These are phyloP conservation scores for Sporophila hypoxantha DNA, from an alignment of 2,113 vertebrate genomes.

Conservation along the genomic window DNA sequence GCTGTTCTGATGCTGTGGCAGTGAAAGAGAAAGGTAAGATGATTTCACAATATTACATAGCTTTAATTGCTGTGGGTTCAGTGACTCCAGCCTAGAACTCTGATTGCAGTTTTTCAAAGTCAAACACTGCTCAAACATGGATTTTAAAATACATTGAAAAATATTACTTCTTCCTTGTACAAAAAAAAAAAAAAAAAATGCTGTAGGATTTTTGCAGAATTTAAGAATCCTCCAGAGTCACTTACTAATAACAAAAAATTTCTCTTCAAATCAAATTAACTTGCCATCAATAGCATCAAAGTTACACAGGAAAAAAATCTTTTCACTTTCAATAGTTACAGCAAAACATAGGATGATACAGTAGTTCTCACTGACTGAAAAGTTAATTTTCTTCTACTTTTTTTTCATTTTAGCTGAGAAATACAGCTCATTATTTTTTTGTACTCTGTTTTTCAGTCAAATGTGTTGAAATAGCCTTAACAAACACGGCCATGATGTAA, in stretches of 20 bases:
- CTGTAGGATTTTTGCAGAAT: not conserved
- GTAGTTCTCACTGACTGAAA: not conserved
- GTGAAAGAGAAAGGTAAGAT: not conserved
- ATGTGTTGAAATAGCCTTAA: too few species aligned
- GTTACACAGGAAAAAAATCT: not conserved
- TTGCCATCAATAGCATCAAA: not conserved
- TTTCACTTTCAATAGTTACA: not conserved
- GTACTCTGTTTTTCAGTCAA: too few species aligned
- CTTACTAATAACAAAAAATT: not conserved
- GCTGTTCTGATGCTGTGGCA: not conserved
- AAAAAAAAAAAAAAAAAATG: too few species aligned
- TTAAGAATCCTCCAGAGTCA: not conserved
- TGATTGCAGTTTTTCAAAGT: not conserved
- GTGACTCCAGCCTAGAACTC: not conserved
- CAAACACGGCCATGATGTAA: too few species aligned
- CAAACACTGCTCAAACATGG: not conserved
- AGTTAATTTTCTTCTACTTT: not conserved
- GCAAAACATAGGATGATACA: not conserved
- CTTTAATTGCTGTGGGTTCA: not conserved
- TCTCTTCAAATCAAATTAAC: not conserved
- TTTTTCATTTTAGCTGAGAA: not conserved
- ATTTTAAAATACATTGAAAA: not conserved
- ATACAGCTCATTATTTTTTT: not conserved
- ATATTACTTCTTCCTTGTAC: not conserved
- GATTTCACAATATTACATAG: not conserved